A percentile compares a stretch with the other conserved stretches of the same genome.
Evolutionary conservation across 2,797 vertebrate genomes (phyloP).

Genomic region (Gobio occitaniae): DNA sequence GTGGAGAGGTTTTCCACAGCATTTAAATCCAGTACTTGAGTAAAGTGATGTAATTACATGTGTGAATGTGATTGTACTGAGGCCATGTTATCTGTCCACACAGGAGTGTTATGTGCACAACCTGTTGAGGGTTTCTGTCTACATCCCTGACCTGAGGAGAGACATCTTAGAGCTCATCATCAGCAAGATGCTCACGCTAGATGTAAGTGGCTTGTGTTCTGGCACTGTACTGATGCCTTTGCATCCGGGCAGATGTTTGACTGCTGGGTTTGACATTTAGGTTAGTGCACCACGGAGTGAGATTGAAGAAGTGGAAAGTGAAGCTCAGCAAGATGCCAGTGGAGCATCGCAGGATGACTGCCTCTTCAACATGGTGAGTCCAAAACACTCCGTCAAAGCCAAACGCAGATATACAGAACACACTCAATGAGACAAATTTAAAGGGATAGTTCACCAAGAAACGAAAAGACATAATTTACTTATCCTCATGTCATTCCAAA

Average conservation of each 20-base stretch:
- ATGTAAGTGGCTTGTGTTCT: slow-evolving; percentile 80
- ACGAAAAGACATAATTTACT: neutral
- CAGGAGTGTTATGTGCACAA: slow-evolving; percentile 98
- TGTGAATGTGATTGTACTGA: neutral
- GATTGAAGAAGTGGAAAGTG: slow-evolving; percentile 87
- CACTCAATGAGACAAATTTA: neutral
- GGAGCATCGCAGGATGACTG: slow-evolving; percentile 75
- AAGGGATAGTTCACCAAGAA: neutral
- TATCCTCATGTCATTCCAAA: too few species aligned
- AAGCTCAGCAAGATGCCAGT: slow-evolving; percentile 54
- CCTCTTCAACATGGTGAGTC: slow-evolving; percentile 91
- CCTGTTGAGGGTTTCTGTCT: slow-evolving; percentile 84
- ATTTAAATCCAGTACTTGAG: neutral
- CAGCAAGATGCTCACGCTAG: slow-evolving; percentile 89
- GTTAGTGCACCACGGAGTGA: slow-evolving; percentile 86
- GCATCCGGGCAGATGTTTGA: neutral
- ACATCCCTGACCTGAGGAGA: slow-evolving; percentile 85
- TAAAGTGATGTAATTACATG: neutral
- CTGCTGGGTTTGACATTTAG: slow-evolving; percentile 67
- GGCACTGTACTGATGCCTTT: neutral
- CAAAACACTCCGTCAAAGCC: neutral
- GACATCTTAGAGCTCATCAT: slow-evolving; percentile 89
- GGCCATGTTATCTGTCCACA: neutral
- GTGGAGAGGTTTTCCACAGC: neutral
- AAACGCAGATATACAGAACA: neutral